Conservation (phyloP, 2,888 invertebrate genomes). For the Aphrophora alni region DNA sequence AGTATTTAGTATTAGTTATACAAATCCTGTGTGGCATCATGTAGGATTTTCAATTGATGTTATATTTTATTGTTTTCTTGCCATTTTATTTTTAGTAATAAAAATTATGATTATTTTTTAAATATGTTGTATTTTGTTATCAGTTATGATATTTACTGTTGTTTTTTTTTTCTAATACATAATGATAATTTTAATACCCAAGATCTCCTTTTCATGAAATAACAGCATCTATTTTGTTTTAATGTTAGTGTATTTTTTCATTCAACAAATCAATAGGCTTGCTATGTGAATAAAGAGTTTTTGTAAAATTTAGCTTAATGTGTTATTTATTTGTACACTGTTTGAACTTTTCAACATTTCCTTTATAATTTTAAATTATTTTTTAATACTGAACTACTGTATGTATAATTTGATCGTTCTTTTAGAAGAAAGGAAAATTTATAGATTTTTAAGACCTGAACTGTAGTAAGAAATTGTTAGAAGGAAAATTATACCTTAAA, state of each 20-base stretch:
- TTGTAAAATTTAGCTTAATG: background rate
- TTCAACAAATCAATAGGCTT: background rate
- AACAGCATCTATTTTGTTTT: background rate
- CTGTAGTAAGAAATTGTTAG: no score
- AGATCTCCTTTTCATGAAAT: background rate
- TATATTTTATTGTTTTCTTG: background rate
- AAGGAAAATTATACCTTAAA: no score
- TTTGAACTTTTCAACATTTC: background rate
- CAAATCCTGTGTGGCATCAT: background rate
- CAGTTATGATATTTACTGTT: background rate
- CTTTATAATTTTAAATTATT: no score
- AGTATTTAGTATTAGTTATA: background rate
- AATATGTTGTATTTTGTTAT: background rate
- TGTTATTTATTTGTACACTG: background rate
- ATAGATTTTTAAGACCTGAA: no score
- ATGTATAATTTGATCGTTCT: no score
- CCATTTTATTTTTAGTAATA: background rate
- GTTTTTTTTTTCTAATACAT: background rate
- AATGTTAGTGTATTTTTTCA: background rate
- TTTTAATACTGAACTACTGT: no score
- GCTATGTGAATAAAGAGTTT: background rate
- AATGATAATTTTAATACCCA: background rate
- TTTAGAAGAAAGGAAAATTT: no score
- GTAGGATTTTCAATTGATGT: background rate
- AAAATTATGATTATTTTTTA: background rate